These are phyloP conservation scores for Chaetodon trifasciatus DNA, from an alignment of 2,797 vertebrate species.

Conservation along the genomic window DNA sequence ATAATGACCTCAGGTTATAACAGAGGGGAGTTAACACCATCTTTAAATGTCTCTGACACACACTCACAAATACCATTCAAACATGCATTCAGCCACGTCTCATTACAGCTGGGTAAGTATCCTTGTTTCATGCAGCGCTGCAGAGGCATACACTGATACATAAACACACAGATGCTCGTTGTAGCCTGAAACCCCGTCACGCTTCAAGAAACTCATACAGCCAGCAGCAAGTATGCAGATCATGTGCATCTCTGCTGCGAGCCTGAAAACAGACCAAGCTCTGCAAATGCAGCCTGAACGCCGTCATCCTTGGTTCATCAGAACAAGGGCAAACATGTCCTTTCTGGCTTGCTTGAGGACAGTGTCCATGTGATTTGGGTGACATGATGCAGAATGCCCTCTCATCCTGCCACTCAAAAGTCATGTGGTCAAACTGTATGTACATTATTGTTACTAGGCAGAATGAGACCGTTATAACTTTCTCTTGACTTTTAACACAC, in stretches of 20 bases:
- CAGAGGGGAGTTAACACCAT: slow-evolving; percentile 2
- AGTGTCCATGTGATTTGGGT: slow-evolving; percentile 44
- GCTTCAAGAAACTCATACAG: slow-evolving; percentile 3
- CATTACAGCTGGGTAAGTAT: slow-evolving; percentile 43
- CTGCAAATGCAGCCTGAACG: slow-evolving; percentile 35
- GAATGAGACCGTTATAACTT: not conserved
- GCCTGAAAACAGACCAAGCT: slow-evolving; percentile 32
- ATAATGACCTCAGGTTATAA: slow-evolving; percentile 25
- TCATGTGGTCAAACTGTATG: slow-evolving; percentile 40
- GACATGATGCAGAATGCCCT: slow-evolving; percentile 31
- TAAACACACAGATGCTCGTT: slow-evolving; percentile 27
- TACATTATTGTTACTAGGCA: slow-evolving; percentile 49
- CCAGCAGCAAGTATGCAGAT: slow-evolving; percentile 8
- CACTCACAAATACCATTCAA: slow-evolving; percentile 21
- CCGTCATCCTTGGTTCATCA: slow-evolving; percentile 46
- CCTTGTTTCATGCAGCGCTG: slow-evolving; percentile 35
- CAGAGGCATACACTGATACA: slow-evolving; percentile 31
- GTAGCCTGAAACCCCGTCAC: not conserved
- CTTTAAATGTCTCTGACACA: slow-evolving; percentile 18
- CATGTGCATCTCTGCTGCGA: slow-evolving; percentile 9
- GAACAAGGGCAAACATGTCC: slow-evolving; percentile 50
- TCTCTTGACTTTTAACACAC: not conserved
- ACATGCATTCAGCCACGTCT: slow-evolving; percentile 26
- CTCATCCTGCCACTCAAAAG: slow-evolving; percentile 43
- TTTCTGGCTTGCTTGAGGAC: slow-evolving; percentile 40